phyloP scores from a whole-genome alignment of 92 coral and sea anemone species.

The Isaurus tuberculatus region DNA sequence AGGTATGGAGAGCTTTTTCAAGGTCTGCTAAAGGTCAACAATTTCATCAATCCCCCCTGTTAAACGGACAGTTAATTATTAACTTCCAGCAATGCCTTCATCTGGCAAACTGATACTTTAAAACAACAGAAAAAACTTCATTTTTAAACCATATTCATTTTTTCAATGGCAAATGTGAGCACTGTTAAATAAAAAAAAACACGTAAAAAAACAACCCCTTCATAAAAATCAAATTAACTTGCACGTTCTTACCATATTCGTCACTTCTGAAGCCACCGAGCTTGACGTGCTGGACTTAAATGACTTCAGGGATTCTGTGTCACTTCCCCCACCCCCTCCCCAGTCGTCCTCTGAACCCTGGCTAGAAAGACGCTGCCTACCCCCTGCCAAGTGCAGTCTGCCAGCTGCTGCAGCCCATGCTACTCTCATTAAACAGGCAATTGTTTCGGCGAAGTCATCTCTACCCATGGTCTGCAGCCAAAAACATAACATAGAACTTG shows the following conservation, averaged over 20 bases:
- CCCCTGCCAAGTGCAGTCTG: conserved; percentile 85
- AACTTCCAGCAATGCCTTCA: no score
- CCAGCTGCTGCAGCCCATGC: conserved; percentile 99
- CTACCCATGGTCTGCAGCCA: conserved; percentile 83
- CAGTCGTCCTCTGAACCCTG: conserved; percentile 89
- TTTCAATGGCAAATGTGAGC: no score
- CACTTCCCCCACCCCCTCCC: conserved; percentile 79
- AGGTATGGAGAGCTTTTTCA: no score
- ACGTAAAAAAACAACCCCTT: no score
- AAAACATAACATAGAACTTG: background rate
- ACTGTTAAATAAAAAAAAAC: no score
- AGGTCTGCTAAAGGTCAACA: no score
- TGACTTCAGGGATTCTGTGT: conserved; percentile 86
- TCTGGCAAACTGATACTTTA: no score
- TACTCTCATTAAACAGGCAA: conserved; percentile 91
- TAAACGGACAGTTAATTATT: no score
- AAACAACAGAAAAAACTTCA: no score
- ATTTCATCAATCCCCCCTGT: no score
- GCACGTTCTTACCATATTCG: conserved; percentile 67
- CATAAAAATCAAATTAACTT: background rate
- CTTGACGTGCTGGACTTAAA: conserved; percentile 76
- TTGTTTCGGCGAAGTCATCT: conserved; percentile 92
- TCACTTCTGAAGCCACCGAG: conserved; percentile 72
- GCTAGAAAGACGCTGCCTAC: conserved; percentile 87
- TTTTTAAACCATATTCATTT: no score